phyloP scores from a whole-genome alignment of 2,888 invertebrate genomes.

The Aphodius granarius region DNA sequence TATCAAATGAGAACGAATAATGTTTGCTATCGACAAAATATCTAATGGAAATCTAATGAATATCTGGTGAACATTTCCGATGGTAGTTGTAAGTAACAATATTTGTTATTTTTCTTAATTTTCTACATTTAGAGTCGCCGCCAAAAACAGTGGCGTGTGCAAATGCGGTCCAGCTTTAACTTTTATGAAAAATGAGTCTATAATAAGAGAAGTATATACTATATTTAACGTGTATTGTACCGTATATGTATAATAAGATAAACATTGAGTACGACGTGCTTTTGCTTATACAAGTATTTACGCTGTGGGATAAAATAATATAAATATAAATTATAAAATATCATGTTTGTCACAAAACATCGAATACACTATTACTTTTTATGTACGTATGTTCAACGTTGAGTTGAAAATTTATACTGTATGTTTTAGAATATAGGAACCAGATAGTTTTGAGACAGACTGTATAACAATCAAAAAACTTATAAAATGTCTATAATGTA shows the following conservation, averaged over 20 bases:
- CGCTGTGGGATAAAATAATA: neutral
- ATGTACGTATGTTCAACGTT: neutral
- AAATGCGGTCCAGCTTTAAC: slow-evolving; percentile 29
- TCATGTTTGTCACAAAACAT: neutral
- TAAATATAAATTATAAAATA: neutral
- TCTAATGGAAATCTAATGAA: no score
- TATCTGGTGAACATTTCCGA: neutral
- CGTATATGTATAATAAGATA: neutral
- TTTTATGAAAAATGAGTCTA: slow-evolving; percentile 6
- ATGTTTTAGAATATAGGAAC: neutral
- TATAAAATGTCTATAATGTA: neutral
- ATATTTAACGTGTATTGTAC: slow-evolving; percentile 6
- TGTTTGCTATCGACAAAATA: no score
- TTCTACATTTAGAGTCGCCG: neutral
- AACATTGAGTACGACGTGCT: neutral
- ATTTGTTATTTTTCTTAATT: neutral
- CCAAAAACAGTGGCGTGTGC: neutral
- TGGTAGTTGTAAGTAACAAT: neutral
- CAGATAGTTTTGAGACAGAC: slow-evolving; percentile 1
- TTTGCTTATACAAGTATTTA: neutral
- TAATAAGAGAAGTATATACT: slow-evolving; percentile 1
- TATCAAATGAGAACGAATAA: no score
- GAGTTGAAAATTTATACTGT: neutral
- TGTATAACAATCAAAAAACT: slow-evolving; percentile 2
- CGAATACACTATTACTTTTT: neutral